Conservation (phyloP, 35 echinoderm and acorn worm genomes). For the Patiria miniata region DNA sequence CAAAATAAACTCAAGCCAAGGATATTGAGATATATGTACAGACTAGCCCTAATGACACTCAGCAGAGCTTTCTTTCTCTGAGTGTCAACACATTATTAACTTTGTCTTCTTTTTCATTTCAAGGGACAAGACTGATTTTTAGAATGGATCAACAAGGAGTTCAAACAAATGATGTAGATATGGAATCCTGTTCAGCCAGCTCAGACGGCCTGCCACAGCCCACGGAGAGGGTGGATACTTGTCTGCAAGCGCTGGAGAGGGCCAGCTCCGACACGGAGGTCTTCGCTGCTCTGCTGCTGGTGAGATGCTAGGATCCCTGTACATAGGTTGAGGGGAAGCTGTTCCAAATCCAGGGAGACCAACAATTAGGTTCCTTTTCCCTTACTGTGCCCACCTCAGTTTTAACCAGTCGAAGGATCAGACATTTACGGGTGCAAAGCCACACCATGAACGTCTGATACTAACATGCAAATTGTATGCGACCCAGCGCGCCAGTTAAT, state of each 20-base stretch:
- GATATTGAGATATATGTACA: no score
- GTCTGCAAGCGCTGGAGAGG: constrained; percentile 65
- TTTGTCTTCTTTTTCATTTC: neutral
- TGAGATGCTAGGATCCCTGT: constrained; percentile 5
- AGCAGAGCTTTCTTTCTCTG: no score
- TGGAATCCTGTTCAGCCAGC: neutral
- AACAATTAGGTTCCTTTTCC: neutral
- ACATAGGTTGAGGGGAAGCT: neutral
- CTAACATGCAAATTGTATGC: no score
- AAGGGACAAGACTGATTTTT: neutral
- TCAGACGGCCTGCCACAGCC: neutral
- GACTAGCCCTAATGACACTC: no score
- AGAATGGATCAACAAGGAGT: no score
- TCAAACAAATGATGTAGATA: neutral
- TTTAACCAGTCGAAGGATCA: no score
- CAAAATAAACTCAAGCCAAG: no score
- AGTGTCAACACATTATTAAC: no score
- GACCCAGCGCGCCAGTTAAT: no score
- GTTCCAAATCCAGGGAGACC: neutral
- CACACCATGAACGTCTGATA: no score
- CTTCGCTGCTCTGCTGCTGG: constrained; percentile 91
- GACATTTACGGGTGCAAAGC: no score
- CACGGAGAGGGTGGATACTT: constrained; percentile 50
- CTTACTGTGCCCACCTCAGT: neutral
- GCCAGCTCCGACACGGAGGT: constrained; percentile 85